phyloP scores from a whole-genome alignment of 2,888 invertebrate genomes.

The Pandemis heparana region DNA sequence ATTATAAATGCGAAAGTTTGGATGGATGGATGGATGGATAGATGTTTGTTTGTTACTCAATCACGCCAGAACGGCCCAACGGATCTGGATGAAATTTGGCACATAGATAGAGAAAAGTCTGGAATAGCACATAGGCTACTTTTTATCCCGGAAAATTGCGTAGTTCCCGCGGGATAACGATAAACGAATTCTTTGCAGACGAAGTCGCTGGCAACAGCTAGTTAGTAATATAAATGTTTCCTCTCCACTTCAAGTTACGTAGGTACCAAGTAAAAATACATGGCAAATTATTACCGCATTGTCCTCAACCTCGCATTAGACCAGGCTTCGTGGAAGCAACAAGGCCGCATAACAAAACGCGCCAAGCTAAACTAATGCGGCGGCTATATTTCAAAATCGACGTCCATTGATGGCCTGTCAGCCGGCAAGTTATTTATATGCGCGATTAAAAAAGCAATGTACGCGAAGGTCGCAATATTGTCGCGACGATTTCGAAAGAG shows the following conservation, averaged over 20 bases:
- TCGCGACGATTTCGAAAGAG: slow-evolving; percentile 20
- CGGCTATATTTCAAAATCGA: slow-evolving; percentile 37
- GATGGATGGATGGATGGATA: too few relatives aligned
- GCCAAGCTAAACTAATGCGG: slow-evolving; percentile 30
- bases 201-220: too few relatives aligned
- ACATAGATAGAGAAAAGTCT: too few relatives aligned
- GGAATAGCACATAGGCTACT: too few relatives aligned
- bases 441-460: slow-evolving; percentile 33
- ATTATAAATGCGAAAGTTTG: too few relatives aligned
- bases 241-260: background rate
- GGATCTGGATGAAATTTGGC: too few relatives aligned
- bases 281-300: slow-evolving; percentile 52
- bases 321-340: slow-evolving; percentile 55
- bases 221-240: too few relatives aligned
- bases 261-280: slow-evolving; percentile 14
- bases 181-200: too few relatives aligned
- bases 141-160: too few relatives aligned
- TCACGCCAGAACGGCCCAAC: too few relatives aligned
- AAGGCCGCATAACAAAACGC: slow-evolving; percentile 62
- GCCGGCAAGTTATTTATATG: slow-evolving; percentile 34
- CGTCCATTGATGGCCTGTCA: slow-evolving; percentile 42
- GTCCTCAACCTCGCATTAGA: slow-evolving; percentile 62
- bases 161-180: too few relatives aligned
- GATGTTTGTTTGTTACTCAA: too few relatives aligned
- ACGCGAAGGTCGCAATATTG: slow-evolving; percentile 25